A percentile compares a stretch with the other conserved stretches of the same genome.
Evolutionary conservation across 2,113 vertebrate genomes (phyloP).

Genomic region (Amia ocellicauda): DNA sequence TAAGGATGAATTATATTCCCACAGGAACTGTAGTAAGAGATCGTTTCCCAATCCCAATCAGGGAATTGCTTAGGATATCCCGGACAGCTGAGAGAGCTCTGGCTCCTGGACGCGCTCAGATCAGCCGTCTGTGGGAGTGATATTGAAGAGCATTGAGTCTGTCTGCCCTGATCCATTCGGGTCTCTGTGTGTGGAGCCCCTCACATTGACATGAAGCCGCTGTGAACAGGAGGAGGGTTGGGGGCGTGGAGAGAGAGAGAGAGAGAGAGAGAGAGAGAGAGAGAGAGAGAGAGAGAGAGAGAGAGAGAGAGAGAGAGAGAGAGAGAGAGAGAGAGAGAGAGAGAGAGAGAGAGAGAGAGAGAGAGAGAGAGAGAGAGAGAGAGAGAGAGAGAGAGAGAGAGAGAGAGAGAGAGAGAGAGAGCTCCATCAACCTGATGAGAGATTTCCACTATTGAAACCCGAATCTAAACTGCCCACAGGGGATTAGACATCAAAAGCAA

Average conservation of each 20-base stretch:
- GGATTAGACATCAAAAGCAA: constrained; percentile 15
- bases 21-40: neutral
- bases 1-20: constrained; percentile 12
- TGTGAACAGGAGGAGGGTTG: constrained; percentile 9
- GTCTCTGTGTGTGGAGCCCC: neutral
- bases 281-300: neutral
- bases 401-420: constrained; percentile 14
- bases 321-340: constrained; percentile 3
- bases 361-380: neutral
- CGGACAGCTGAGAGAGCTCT: neutral
- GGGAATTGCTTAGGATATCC: neutral
- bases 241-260: constrained; percentile 26
- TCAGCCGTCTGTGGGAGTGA: neutral
- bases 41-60: neutral
- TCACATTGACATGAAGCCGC: neutral
- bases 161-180: neutral
- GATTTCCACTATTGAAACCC: constrained; percentile 23
- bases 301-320: neutral
- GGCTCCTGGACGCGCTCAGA: neutral
- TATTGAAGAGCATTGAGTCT: neutral
- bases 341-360: too few species aligned
- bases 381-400: neutral
- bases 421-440: constrained; percentile 16
- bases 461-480: constrained; percentile 15
- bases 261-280: too few species aligned